Percentiles rank a stretch among this genome's conserved stretches.
phyloP scores from a whole-genome alignment of 2,888 invertebrate genomes.

The Hylaea fasciaria region DNA sequence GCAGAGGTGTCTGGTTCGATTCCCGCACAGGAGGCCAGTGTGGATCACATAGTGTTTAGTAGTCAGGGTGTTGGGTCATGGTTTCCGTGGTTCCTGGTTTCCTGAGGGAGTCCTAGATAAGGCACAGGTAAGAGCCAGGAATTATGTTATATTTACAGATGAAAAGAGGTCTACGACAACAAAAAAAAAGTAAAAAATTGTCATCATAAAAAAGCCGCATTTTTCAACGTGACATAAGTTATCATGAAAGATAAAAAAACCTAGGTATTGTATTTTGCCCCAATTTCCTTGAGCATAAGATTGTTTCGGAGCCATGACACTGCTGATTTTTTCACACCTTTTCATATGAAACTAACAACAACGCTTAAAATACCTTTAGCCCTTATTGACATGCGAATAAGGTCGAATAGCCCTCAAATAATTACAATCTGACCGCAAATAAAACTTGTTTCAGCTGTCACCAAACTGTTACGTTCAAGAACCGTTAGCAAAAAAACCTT shows the following conservation, averaged over 20 bases:
- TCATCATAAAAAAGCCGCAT: not conserved
- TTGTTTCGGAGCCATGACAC: constrained; percentile 61
- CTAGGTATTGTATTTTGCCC: constrained; percentile 56
- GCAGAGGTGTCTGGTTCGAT: too few species aligned
- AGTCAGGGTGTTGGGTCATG: too few species aligned
- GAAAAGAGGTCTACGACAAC: too few species aligned
- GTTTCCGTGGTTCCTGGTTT: too few species aligned
- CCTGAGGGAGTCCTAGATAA: too few species aligned
- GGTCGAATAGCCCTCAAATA: constrained; percentile 26
- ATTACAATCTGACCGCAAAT: constrained; percentile 1
- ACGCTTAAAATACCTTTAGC: not conserved
- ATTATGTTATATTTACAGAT: too few species aligned
- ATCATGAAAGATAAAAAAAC: constrained; percentile 39
- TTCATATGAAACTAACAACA: constrained; percentile 3
- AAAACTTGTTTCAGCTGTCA: constrained; percentile 41
- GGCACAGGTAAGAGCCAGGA: too few species aligned
- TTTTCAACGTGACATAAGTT: constrained; percentile 19
- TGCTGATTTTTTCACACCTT: constrained; percentile 55
- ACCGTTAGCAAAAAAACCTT: constrained; percentile 62
- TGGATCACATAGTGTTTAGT: too few species aligned
- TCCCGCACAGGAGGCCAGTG: too few species aligned
- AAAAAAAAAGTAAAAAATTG: not conserved
- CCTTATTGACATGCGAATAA: constrained; percentile 2
- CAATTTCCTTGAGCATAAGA: constrained; percentile 58
- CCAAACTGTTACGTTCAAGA: constrained; percentile 48